Evolutionary conservation across 2,113 vertebrate species (phyloP).

Genomic region (Petrocephalus microphthalmus): DNA sequence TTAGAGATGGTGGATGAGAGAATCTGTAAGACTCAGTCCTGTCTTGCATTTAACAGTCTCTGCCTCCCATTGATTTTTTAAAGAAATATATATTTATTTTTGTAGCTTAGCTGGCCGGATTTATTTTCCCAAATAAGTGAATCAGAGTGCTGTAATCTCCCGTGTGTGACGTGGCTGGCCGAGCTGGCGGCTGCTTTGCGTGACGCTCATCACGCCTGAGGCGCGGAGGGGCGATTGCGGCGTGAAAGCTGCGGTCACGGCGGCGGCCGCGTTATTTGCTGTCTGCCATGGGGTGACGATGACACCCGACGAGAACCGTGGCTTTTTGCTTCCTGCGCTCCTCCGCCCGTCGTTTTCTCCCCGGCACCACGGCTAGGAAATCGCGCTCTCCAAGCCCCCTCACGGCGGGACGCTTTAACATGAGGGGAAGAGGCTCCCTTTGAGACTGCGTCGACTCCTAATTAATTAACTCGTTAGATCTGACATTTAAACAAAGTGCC

Average conservation of each 20-base stretch:
- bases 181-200: neutral
- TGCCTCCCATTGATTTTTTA: neutral
- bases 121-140: conserved; percentile 5
- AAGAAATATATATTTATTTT: neutral
- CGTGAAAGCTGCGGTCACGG: conserved; percentile 10
- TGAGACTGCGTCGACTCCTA: neutral
- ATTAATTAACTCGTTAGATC: neutral
- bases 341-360: neutral
- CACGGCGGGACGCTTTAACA: neutral
- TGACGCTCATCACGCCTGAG: neutral
- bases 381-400: neutral
- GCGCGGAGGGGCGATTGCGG: neutral
- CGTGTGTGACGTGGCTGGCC: neutral
- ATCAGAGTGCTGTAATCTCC: neutral
- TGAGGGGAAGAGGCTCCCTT: neutral
- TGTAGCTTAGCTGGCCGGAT: neutral
- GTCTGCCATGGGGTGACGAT: neutral
- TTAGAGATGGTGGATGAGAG: neutral
- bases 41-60: neutral
- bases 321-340: neutral
- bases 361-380: neutral
- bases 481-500: neutral
- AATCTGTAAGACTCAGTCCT: neutral
- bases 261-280: neutral
- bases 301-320: neutral